phyloP scores from a whole-genome alignment of 2,797 vertebrate species.

The Trachops cirrhosus region DNA sequence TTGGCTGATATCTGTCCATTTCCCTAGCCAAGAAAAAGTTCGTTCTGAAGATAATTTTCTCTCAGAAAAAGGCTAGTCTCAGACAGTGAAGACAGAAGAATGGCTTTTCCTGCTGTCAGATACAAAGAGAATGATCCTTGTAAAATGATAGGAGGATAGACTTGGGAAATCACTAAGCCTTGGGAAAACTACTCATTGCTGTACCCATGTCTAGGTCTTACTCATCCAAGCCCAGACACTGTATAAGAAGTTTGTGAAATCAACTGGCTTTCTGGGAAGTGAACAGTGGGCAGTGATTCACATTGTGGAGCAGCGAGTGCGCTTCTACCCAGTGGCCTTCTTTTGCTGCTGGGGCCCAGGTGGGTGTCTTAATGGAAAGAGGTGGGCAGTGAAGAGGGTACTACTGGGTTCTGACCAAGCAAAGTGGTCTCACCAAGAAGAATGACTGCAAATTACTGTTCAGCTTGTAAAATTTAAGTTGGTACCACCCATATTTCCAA shows the following conservation, averaged over 20 bases:
- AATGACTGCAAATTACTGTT: not conserved
- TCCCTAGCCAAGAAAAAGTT: not conserved
- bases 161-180: not conserved
- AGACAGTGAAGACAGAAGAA: not conserved
- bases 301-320: slow-evolving; percentile 84
- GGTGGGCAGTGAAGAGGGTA: not conserved
- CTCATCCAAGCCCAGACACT: slow-evolving; percentile 84
- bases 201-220: slow-evolving; percentile 82
- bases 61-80: not conserved
- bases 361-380: slow-evolving; percentile 72
- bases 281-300: slow-evolving; percentile 88
- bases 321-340: slow-evolving; percentile 89
- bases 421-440: not conserved
- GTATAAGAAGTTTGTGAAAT: slow-evolving; percentile 87
- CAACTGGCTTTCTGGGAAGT: slow-evolving; percentile 87
- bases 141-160: not conserved
- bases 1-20: not conserved
- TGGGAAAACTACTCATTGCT: not conserved
- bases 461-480: not conserved
- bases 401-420: not conserved
- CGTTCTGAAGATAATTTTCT: slow-evolving; percentile 24
- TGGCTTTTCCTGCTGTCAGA: not conserved
- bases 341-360: slow-evolving; percentile 93
- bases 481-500: not conserved
- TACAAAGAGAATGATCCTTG: not conserved